These are phyloP conservation scores for Pterobdella sp. DNA, from an alignment of 2,888 invertebrate species.

Conservation along the genomic window DNA sequence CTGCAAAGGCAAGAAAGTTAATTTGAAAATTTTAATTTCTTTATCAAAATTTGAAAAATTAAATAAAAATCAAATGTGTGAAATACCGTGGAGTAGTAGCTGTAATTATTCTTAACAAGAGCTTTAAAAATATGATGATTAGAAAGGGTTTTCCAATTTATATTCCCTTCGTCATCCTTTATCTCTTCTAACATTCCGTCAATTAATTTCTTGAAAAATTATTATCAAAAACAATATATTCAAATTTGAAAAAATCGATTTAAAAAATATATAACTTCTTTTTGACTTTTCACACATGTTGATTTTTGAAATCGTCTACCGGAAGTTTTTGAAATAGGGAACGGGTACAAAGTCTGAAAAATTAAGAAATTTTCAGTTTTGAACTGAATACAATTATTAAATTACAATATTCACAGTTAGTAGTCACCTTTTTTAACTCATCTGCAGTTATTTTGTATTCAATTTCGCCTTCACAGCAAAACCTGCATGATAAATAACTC, in stretches of 20 bases:
- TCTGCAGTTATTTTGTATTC: not conserved
- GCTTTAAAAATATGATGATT: not conserved
- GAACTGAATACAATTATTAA: not conserved
- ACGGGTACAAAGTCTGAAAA: not conserved
- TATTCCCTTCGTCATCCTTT: not conserved
- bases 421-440: not conserved
- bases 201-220: not conserved
- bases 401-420: not conserved
- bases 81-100: not conserved
- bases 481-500: not conserved
- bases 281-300: not conserved
- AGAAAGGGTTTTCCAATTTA: not conserved
- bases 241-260: not conserved
- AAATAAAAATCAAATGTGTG: not conserved
- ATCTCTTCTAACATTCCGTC: constrained; percentile 8
- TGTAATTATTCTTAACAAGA: not conserved
- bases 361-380: not conserved
- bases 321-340: not conserved
- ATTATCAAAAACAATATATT: not conserved
- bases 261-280: not conserved
- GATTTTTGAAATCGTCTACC: not conserved
- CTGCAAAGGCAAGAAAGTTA: too few species aligned
- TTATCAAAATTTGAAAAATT: not conserved
- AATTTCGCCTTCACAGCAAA: not conserved
- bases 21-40: too few species aligned